These are phyloP conservation scores for Scyliorhinus canicula DNA, from an alignment of 2,797 vertebrate genomes.

Conservation along the genomic window DNA sequence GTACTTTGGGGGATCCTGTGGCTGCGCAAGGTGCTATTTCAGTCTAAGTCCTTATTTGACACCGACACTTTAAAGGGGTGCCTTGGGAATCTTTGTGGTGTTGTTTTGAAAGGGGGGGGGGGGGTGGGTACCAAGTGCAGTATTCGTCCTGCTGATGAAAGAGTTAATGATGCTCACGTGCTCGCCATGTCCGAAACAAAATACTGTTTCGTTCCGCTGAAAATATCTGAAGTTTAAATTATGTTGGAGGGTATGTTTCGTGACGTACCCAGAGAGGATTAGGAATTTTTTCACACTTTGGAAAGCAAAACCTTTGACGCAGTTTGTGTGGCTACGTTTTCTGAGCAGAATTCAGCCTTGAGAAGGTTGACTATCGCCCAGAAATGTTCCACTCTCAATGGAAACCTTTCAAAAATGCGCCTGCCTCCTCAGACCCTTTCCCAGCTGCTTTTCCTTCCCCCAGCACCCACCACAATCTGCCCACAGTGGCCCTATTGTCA, in stretches of 20 bases:
- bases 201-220: not conserved
- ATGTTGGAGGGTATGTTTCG: not conserved
- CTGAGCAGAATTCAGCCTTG: not conserved
- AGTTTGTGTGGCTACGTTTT: not conserved
- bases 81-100: not conserved
- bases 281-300: not conserved
- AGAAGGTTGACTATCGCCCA: not conserved
- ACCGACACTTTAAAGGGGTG: not conserved
- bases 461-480: slow-evolving; percentile 60
- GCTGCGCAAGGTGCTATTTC: not conserved
- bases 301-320: not conserved
- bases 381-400: slow-evolving; percentile 20
- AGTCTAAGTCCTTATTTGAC: not conserved
- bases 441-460: not conserved
- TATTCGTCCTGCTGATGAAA: not conserved
- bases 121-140: not conserved
- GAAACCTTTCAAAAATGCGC: not conserved
- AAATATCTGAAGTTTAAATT: not conserved
- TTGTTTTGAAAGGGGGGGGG: not conserved
- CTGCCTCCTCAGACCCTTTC: slow-evolving; percentile 24
- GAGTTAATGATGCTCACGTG: not conserved
- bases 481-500: slow-evolving; percentile 86
- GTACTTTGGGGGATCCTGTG: not conserved
- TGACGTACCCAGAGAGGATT: not conserved
- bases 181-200: not conserved